Conservation (phyloP, 2,888 invertebrate species). For the Metopia argyrocephala region DNA sequence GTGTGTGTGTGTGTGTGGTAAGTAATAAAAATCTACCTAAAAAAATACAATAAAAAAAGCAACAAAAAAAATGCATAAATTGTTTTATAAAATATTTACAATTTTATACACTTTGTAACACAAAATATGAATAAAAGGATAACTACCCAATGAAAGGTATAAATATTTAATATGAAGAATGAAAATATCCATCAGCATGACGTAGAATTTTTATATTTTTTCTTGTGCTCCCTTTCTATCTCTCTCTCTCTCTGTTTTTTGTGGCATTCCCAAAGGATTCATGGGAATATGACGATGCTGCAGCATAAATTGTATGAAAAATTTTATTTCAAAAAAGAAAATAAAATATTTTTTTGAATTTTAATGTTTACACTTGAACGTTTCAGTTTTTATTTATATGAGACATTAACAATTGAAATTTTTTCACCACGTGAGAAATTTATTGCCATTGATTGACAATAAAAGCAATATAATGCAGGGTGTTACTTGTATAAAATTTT, state of each 20-base stretch:
- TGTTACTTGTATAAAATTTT: too few relatives aligned
- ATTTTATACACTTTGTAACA: background rate
- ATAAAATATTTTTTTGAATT: background rate
- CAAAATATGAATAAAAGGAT: background rate
- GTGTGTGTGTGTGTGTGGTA: background rate
- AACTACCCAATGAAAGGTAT: background rate
- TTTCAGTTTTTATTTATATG: background rate
- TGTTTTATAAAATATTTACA: slow-evolving; percentile 33
- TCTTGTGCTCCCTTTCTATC: background rate
- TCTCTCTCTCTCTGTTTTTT: background rate
- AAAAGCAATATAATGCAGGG: too few relatives aligned
- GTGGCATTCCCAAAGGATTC: background rate
- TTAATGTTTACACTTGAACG: background rate
- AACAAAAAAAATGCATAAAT: background rate
- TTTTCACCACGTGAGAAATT: slow-evolving; percentile 13
- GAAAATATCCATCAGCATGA: background rate
- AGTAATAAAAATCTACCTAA: background rate
- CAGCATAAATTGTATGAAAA: too few relatives aligned
- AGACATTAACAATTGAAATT: background rate
- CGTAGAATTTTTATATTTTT: too few relatives aligned
- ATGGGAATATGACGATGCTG: background rate
- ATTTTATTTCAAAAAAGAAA: background rate
- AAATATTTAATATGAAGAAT: background rate
- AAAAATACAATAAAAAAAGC: too few relatives aligned
- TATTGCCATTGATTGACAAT: background rate